phyloP scores from a whole-genome alignment of 2,888 invertebrate species.

The Trisateles emortualis region DNA sequence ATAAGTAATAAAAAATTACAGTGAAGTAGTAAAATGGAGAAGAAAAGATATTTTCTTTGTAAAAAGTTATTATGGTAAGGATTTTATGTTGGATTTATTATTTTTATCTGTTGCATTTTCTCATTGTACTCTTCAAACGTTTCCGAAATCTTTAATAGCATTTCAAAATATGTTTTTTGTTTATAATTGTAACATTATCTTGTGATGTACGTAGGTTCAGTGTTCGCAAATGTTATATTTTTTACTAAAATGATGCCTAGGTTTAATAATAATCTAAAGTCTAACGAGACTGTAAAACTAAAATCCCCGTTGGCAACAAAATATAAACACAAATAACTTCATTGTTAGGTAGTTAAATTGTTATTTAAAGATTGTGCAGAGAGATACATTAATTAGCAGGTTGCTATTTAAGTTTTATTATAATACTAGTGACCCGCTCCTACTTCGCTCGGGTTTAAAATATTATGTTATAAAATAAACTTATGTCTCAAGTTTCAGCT shows the following conservation, averaged over 20 bases:
- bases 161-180: constrained; percentile 8
- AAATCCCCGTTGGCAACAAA: background rate
- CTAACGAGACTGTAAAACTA: background rate
- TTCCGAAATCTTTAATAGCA: constrained; percentile 4
- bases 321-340: background rate
- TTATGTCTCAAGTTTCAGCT: no score
- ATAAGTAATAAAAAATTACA: constrained; percentile 45
- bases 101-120: background rate
- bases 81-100: background rate
- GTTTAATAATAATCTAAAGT: constrained; percentile 2
- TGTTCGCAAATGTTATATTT: constrained; percentile 1
- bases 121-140: constrained; percentile 3
- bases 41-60: constrained; percentile 54
- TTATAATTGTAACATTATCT: constrained; percentile 1
- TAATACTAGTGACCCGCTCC: no score
- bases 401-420: no score
- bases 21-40: constrained; percentile 71
- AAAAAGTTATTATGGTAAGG: constrained; percentile 71
- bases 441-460: no score
- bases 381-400: background rate
- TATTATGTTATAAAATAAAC: no score
- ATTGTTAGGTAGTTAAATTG: background rate
- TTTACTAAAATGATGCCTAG: constrained; percentile 2
- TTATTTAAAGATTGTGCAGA: background rate
- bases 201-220: background rate